Evolutionary conservation across 2,888 invertebrate genomes (phyloP), one percentile per base, ranked within the genome.

Genomic region (Meganola albula): DNA sequence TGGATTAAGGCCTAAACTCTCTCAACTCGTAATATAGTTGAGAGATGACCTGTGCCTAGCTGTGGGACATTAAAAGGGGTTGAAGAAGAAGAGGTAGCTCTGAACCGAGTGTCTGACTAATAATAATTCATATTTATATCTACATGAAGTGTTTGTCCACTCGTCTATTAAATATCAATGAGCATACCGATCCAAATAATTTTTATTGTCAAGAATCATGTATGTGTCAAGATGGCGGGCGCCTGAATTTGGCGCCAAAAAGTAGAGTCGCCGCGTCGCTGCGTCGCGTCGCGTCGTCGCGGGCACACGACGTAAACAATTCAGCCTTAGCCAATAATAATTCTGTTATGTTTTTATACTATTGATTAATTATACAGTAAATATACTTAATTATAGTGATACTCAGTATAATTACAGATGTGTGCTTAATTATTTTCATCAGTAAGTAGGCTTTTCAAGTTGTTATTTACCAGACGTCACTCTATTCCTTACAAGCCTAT

Each of bases 171-270:
- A 51, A 55, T 50, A 53, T 50, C 52, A 61, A 58, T 63, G 49
- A 49, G 37, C 48, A 42, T 40, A 54, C 54, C 37, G 43, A 58
- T 66, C 55, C 58, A 59, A 76, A 76, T 74, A 74, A 70, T 75
- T 74, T 77, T 72, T 67, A 76, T 70, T 72, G 69, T 70, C 72
- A 63, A 65, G 66, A 69, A 73, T 71, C 69, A 73, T 73, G 64
- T 67, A 69, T 65, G 72, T 69, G 66, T 61, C 67, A 70, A 70
- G 55, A 65, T 69, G 75, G 77, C 74, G 74, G 75, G 77, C 74
- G 74, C 65, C 66, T 45, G 56, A 63, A 66, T 68, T 74, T 67
- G 74, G 74, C 74, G 76, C 75, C 76, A 68, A 72, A 65, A 66
- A 52, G 62, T 61, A 64, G 63, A 63, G 67, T 66, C 64, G 53